These are phyloP conservation scores for Chloropsis cyanopogon DNA, from an alignment of 2,113 vertebrate genomes.

Conservation along the genomic window DNA sequence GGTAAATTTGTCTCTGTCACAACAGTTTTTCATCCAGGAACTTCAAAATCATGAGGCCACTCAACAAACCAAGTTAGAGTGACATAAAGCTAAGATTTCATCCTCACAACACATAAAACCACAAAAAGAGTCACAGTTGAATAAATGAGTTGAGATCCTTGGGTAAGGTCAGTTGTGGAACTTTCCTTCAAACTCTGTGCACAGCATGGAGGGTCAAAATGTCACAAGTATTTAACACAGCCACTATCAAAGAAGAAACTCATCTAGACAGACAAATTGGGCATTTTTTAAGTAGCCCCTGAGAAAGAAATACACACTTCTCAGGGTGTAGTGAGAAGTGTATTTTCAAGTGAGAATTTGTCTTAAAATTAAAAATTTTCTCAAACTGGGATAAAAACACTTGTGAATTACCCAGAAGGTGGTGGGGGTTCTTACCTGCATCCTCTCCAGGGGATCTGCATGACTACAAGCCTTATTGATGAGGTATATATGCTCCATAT, in stretches of 20 bases:
- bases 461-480: slow-evolving; percentile 85
- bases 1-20: not conserved
- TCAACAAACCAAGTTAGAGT: not conserved
- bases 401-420: not conserved
- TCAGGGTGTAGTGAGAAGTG: no score
- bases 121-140: not conserved
- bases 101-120: not conserved
- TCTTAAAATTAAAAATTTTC: not conserved
- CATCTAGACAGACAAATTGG: not conserved
- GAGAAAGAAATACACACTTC: not conserved
- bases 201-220: not conserved
- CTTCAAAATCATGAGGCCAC: not conserved
- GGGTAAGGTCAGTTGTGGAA: not conserved
- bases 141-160: not conserved
- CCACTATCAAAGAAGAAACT: not conserved
- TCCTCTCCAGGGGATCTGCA: slow-evolving; percentile 85
- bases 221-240: not conserved
- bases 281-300: not conserved
- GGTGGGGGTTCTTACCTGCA: slow-evolving; percentile 80
- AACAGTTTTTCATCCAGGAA: not conserved
- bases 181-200: not conserved
- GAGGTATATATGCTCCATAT: slow-evolving; percentile 98
- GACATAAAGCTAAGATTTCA: not conserved
- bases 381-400: not conserved
- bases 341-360: not conserved